A percentile compares a stretch with the other conserved stretches of the same genome.
phyloP scores from a whole-genome alignment of 2,113 vertebrate species.

The Lota lota region DNA sequence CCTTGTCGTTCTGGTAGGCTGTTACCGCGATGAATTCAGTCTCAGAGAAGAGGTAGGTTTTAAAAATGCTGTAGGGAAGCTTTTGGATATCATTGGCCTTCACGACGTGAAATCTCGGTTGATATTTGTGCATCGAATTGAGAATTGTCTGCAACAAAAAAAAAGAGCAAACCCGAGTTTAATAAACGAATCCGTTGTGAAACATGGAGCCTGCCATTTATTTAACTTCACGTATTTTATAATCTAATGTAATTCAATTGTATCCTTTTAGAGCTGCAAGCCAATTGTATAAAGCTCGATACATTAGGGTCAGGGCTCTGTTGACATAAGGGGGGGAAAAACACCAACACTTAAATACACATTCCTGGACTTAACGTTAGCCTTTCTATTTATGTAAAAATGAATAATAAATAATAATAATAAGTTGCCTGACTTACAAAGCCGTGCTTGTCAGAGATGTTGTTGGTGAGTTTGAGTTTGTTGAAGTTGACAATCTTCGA shows the following conservation, averaged over 20 bases:
- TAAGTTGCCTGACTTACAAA: conserved; percentile 88
- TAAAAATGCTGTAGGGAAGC: conserved; percentile 91
- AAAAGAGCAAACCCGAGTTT: not conserved
- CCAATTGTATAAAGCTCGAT: too few relatives aligned
- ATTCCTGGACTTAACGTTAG: too few relatives aligned
- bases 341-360: too few relatives aligned
- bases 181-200: not conserved
- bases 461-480: conserved; percentile 97
- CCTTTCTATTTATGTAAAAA: too few relatives aligned
- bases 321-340: too few relatives aligned
- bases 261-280: too few relatives aligned
- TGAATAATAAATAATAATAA: too few relatives aligned
- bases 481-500: conserved; percentile 92
- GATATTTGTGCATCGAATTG: conserved; percentile 98
- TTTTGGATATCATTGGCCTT: conserved; percentile 88
- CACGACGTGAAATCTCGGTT: conserved; percentile 91
- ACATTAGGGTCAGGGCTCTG: too few relatives aligned
- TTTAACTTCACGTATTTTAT: too few relatives aligned
- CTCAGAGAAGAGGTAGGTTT: conserved; percentile 89
- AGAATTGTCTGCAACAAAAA: conserved; percentile 82
- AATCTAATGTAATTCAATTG: too few relatives aligned
- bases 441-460: conserved; percentile 94
- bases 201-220: too few relatives aligned
- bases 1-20: conserved; percentile 96
- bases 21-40: conserved; percentile 95